Conservation (phyloP, 2,888 invertebrate genomes). For the Lamproptera curius region DNA sequence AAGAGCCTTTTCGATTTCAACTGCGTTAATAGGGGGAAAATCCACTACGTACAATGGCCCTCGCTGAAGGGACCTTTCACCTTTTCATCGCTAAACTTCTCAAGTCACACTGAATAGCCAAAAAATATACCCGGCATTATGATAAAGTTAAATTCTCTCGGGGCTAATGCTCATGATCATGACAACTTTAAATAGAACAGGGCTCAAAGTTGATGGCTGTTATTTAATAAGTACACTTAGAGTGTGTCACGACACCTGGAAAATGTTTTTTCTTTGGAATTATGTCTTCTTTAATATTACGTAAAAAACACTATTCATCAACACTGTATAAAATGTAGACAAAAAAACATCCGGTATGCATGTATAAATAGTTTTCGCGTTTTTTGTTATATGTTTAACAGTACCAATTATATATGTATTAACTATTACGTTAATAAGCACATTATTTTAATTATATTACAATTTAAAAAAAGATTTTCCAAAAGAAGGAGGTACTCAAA, state of each 20-base stretch:
- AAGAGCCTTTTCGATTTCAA: slow-evolving; percentile 9
- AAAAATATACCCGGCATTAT: slow-evolving; percentile 49
- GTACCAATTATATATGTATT: no score
- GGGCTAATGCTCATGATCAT: slow-evolving; percentile 73
- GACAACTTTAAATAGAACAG: slow-evolving; percentile 73
- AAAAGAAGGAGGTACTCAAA: no score
- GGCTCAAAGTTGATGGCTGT: slow-evolving; percentile 65
- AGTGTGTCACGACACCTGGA: slow-evolving; percentile 52
- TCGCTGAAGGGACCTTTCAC: slow-evolving; percentile 23
- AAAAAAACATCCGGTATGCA: no score
- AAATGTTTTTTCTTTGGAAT: slow-evolving; percentile 55
- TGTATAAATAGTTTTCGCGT: no score
- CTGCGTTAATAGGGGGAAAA: slow-evolving; percentile 18
- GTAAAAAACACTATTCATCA: no score
- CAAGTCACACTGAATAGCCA: slow-evolving; percentile 34
- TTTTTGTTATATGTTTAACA: no score
- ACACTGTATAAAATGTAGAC: no score
- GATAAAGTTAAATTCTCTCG: slow-evolving; percentile 62
- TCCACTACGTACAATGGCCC: slow-evolving; percentile 20
- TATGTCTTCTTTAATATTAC: no score
- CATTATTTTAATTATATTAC: no score
- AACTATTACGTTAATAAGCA: no score
- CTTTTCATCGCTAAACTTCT: slow-evolving; percentile 34
- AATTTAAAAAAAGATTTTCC: no score
- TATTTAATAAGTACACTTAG: slow-evolving; percentile 68